phyloP scores from a whole-genome alignment of 2,113 vertebrate genomes.

The Camelus dromedarius region DNA sequence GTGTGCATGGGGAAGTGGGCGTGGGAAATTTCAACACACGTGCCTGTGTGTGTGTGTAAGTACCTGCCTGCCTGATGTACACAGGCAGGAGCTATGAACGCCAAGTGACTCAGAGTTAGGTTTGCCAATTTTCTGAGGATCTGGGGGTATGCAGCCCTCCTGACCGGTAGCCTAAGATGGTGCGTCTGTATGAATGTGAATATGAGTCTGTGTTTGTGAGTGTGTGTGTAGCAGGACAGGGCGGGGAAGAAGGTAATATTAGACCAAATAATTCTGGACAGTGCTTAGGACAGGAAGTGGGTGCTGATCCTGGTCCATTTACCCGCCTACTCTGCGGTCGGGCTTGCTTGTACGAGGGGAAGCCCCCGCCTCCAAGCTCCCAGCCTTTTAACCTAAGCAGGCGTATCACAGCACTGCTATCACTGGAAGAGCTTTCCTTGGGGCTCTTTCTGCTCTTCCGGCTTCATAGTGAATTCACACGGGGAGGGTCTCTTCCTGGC shows the following conservation, averaged over 20 bases:
- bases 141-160: background rate
- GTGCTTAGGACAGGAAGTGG: background rate
- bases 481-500: too few species aligned
- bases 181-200: background rate
- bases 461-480: rapidly evolving
- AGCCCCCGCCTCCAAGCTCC: background rate
- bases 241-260: background rate
- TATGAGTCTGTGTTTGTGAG: background rate
- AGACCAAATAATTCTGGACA: background rate
- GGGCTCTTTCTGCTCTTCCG: background rate
- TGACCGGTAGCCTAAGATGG: background rate
- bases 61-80: background rate
- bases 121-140: background rate
- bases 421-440: background rate
- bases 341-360: background rate
- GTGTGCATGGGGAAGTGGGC: background rate
- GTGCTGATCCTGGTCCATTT: background rate
- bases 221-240: background rate
- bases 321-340: background rate
- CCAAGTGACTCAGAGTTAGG: background rate
- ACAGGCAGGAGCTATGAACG: background rate
- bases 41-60: background rate
- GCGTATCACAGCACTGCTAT: background rate
- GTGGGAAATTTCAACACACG: background rate
- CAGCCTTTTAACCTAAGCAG: background rate